A percentile compares a stretch with the other conserved stretches of the same genome.
Evolutionary conservation across 2,888 invertebrate genomes (phyloP).

Genomic region (Hymenopus coronatus): DNA sequence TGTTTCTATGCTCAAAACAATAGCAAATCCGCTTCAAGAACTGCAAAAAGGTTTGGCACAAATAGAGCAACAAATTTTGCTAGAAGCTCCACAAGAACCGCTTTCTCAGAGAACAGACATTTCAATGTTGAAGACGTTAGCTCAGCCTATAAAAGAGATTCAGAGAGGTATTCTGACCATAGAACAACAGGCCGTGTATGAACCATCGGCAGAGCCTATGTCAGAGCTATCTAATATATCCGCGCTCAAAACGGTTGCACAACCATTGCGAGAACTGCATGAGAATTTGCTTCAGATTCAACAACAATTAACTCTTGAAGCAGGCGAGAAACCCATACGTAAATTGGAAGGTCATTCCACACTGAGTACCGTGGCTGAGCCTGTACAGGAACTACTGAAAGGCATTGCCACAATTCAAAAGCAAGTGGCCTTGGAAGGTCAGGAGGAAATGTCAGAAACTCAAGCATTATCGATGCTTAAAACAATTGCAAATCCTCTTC

Average conservation of each 20-base stretch:
- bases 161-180: constrained; percentile 42
- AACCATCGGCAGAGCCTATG: constrained; percentile 27
- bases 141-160: constrained; percentile 43
- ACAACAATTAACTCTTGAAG: constrained; percentile 19
- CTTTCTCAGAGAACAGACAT: constrained; percentile 42
- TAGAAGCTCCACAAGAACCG: constrained; percentile 18
- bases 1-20: neutral
- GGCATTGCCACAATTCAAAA: constrained; percentile 47
- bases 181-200: constrained; percentile 39
- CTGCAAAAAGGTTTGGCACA: neutral
- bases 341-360: neutral
- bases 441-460: constrained; percentile 15
- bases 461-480: neutral
- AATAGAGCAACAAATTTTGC: neutral
- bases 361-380: constrained; percentile 26
- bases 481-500: neutral
- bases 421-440: constrained; percentile 37
- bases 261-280: constrained; percentile 40
- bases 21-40: constrained; percentile 3
- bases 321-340: neutral
- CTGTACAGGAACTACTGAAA: constrained; percentile 42
- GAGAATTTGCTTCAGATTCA: constrained; percentile 15
- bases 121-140: constrained; percentile 44
- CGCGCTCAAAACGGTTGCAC: constrained; percentile 38
- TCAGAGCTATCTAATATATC: constrained; percentile 25